Conservation (phyloP, 2,888 invertebrate genomes). For the Oegoconia quadripuncta region DNA sequence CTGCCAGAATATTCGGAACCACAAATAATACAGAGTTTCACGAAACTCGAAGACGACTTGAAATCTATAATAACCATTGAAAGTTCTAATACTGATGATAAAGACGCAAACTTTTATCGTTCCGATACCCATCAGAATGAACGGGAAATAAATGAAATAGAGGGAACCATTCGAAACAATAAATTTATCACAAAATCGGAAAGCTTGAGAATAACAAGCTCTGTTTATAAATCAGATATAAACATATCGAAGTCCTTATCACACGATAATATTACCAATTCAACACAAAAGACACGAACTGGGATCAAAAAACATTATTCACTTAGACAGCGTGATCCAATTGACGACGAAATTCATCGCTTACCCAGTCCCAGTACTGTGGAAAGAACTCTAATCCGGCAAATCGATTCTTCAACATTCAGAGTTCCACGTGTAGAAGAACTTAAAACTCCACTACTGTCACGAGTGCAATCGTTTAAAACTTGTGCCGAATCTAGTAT, state of each 20-base stretch:
- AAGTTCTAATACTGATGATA: constrained; percentile 65
- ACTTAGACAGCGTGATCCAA: constrained; percentile 67
- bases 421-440: constrained; percentile 40
- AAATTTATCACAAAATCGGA: constrained; percentile 70
- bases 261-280: constrained; percentile 57
- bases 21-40: constrained; percentile 55
- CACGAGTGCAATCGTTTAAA: constrained; percentile 70
- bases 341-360: constrained; percentile 52
- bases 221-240: constrained; percentile 46
- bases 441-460: constrained; percentile 52
- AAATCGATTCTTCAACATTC: constrained; percentile 25
- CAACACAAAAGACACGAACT: constrained; percentile 40
- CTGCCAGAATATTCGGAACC: constrained; percentile 53
- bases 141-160: constrained; percentile 73
- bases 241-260: constrained; percentile 58
- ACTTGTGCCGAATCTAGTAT: constrained; percentile 70
- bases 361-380: constrained; percentile 62
- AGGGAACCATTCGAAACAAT: constrained; percentile 71
- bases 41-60: constrained; percentile 67
- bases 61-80: constrained; percentile 69
- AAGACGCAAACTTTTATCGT: constrained; percentile 48
- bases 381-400: constrained; percentile 38
- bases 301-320: constrained; percentile 72
- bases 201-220: constrained; percentile 54
- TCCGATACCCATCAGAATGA: constrained; percentile 70